Conservation (phyloP, 2,888 invertebrate species). For the Dasysyrphus tricinctus region DNA sequence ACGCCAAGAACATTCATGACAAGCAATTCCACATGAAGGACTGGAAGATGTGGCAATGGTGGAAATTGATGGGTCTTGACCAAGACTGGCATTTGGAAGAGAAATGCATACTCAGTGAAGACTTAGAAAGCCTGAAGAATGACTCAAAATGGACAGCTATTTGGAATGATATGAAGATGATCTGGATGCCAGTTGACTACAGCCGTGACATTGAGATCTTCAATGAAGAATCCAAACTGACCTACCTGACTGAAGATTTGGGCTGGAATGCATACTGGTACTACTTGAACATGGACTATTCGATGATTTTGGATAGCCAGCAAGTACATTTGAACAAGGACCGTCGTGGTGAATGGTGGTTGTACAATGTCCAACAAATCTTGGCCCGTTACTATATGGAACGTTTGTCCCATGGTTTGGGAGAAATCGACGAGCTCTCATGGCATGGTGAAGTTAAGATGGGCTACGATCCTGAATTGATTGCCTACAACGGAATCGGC, state of each 20-base stretch:
- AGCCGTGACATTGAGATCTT: slow-evolving; percentile 84
- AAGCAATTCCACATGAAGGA: slow-evolving; percentile 78
- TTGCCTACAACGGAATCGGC: slow-evolving; percentile 86
- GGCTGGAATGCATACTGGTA: slow-evolving; percentile 88
- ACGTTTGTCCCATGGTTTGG: slow-evolving; percentile 87
- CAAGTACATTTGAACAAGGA: slow-evolving; percentile 84
- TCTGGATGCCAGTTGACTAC: slow-evolving; percentile 85
- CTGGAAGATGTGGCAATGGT: slow-evolving; percentile 81
- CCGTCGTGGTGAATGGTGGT: slow-evolving; percentile 87
- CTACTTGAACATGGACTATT: slow-evolving; percentile 86
- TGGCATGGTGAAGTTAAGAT: slow-evolving; percentile 84
- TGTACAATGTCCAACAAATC: slow-evolving; percentile 87
- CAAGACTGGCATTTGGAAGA: slow-evolving; percentile 78
- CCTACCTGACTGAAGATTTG: slow-evolving; percentile 89
- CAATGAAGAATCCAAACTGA: slow-evolving; percentile 86
- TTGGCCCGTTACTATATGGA: slow-evolving; percentile 89
- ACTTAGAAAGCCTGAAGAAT: slow-evolving; percentile 77
- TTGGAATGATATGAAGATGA: slow-evolving; percentile 79
- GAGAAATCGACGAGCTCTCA: slow-evolving; percentile 85
- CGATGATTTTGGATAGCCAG: slow-evolving; percentile 87
- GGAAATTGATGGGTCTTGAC: slow-evolving; percentile 80
- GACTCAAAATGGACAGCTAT: slow-evolving; percentile 77
- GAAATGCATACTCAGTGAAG: slow-evolving; percentile 79
- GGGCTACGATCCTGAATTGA: slow-evolving; percentile 86
- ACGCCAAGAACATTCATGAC: slow-evolving; percentile 27